Conservation (phyloP, 2,113 vertebrate genomes). For the Stegostoma tigrinum region DNA sequence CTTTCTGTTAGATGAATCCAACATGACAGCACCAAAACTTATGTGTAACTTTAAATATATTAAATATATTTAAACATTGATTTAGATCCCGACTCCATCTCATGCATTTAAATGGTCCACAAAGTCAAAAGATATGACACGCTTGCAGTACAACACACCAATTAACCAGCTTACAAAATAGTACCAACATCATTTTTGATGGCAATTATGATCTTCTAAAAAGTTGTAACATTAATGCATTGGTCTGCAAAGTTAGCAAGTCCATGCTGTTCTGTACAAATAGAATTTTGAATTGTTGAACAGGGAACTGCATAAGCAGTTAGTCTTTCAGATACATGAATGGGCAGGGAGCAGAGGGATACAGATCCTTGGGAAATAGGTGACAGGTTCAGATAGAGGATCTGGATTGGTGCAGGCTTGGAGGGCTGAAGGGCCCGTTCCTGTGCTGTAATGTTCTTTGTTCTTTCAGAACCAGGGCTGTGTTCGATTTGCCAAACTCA, state of each 20-base stretch:
- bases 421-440: too few relatives aligned
- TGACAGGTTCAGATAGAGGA: too few relatives aligned
- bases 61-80: background rate
- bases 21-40: background rate
- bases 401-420: too few relatives aligned
- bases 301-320: background rate
- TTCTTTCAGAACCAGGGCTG: too few relatives aligned
- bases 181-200: too few relatives aligned
- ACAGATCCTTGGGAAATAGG: too few relatives aligned
- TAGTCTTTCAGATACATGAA: too few relatives aligned
- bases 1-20: background rate
- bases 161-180: background rate
- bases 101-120: background rate
- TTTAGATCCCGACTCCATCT: background rate
- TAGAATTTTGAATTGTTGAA: background rate
- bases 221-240: background rate
- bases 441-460: too few relatives aligned
- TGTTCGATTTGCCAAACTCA: background rate
- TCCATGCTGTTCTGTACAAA: background rate
- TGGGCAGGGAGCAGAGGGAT: too few relatives aligned
- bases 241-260: background rate
- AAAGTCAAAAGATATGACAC: background rate
- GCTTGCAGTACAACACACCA: background rate
- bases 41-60: background rate
- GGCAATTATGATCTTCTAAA: too few relatives aligned